These are phyloP conservation scores for Scelioninae gen. 1 DNA, from an alignment of 2,888 invertebrate genomes.

Conservation along the genomic window DNA sequence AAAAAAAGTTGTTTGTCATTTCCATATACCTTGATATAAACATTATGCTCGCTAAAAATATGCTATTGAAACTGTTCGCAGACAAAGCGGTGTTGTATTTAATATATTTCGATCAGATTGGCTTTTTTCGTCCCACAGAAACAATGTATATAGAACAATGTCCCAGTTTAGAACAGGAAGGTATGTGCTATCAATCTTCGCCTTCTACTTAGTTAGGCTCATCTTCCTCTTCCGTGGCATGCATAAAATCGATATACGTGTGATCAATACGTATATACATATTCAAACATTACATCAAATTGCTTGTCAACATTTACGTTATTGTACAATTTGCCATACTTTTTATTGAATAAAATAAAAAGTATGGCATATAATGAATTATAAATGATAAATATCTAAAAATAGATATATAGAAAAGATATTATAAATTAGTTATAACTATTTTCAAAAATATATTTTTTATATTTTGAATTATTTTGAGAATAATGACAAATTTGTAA, in stretches of 20 bases:
- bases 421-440: no score
- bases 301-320: neutral
- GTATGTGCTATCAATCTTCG: constrained; percentile 72
- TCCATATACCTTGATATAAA: neutral
- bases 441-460: no score
- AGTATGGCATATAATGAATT: no score
- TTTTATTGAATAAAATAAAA: no score
- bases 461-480: no score
- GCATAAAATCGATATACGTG: constrained; percentile 57
- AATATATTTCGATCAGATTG: constrained; percentile 40
- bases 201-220: constrained; percentile 72
- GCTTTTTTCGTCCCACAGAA: constrained; percentile 41
- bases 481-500: no score
- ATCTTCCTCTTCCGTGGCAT: constrained; percentile 58
- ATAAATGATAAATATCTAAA: no score
- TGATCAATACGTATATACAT: constrained; percentile 51
- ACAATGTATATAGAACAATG: constrained; percentile 62
- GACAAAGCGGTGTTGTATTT: constrained; percentile 12
- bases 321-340: no score
- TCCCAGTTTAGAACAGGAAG: constrained; percentile 72
- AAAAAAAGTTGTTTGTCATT: no score
- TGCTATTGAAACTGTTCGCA: constrained; percentile 7
- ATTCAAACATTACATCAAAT: constrained; percentile 44
- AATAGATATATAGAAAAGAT: no score
- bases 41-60: constrained; percentile 16